Conservation (phyloP, 2,797 vertebrate genomes). For the Gallinago nigripennis region DNA sequence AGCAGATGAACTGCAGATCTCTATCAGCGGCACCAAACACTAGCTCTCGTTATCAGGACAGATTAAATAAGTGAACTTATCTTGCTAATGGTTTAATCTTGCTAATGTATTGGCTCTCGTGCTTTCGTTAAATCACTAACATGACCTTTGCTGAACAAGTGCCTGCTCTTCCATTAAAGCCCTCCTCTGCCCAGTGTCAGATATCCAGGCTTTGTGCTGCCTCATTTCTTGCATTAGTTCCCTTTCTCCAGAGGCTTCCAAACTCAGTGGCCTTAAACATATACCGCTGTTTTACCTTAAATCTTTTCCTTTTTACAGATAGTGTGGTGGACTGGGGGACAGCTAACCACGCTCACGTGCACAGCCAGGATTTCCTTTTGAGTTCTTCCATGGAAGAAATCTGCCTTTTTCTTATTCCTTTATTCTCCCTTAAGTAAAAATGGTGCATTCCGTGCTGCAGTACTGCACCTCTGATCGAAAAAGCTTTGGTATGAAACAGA, state of each 20-base stretch:
- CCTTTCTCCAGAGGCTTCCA: not conserved
- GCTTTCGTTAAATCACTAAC: not conserved
- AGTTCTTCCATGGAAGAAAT: not conserved
- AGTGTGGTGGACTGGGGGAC: not conserved
- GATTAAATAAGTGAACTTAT: not conserved
- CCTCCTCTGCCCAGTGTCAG: not conserved
- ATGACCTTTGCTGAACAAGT: not conserved
- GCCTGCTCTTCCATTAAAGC: not conserved
- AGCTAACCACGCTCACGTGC: not conserved
- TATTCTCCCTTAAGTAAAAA: not conserved
- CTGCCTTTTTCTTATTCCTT: not conserved
- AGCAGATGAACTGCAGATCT: not conserved
- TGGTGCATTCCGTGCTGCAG: fast-evolving
- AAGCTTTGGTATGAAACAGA: not conserved
- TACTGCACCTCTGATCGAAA: not conserved
- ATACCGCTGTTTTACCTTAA: not conserved
- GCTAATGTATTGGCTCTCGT: not conserved
- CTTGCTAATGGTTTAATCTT: too few species aligned
- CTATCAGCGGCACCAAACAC: not conserved
- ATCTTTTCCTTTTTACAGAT: not conserved
- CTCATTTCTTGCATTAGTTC: not conserved
- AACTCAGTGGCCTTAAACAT: not conserved
- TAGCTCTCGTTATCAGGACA: not conserved
- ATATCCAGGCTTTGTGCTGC: not conserved
- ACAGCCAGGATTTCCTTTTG: not conserved